phyloP scores from a whole-genome alignment of 2,797 vertebrate genomes.

The Gadopsis marmoratus region DNA sequence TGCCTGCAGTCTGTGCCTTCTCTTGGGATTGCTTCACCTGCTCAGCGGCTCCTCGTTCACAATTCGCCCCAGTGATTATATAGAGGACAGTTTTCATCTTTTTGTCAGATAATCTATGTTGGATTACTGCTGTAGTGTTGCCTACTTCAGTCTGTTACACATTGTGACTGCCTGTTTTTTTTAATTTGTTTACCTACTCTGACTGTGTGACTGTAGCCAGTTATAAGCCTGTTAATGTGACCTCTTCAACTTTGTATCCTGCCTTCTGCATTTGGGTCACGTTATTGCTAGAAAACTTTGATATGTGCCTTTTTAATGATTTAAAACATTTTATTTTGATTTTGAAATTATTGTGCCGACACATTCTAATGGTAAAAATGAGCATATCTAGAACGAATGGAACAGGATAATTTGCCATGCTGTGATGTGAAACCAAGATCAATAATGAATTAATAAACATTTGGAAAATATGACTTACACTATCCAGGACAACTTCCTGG shows the following conservation, averaged over 20 bases:
- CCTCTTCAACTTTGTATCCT: slow-evolving; percentile 9
- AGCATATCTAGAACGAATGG: not conserved
- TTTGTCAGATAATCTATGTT: not conserved
- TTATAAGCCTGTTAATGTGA: slow-evolving; percentile 23
- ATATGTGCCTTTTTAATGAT: not conserved
- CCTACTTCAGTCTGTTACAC: not conserved
- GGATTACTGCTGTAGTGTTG: slow-evolving; percentile 1
- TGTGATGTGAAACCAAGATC: not conserved
- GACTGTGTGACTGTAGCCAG: slow-evolving; percentile 1
- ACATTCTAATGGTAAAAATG: not conserved
- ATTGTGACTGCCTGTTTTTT: not conserved
- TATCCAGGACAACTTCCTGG: too few species aligned
- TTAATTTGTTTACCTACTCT: slow-evolving; percentile 7
- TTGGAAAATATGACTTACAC: too few species aligned
- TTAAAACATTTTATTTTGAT: not conserved
- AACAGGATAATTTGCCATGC: not conserved
- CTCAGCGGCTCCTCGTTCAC: not conserved
- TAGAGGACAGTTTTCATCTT: not conserved
- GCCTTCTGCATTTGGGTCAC: not conserved
- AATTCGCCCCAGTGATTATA: not conserved
- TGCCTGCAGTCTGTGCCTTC: not conserved
- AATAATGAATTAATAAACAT: not conserved
- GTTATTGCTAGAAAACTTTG: not conserved
- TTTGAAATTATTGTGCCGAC: not conserved
- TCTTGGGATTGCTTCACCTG: not conserved